Percentiles rank a stretch among this genome's conserved stretches.
Evolutionary conservation across 2,888 invertebrate species (phyloP).

Genomic region (Odontothrips loti): DNA sequence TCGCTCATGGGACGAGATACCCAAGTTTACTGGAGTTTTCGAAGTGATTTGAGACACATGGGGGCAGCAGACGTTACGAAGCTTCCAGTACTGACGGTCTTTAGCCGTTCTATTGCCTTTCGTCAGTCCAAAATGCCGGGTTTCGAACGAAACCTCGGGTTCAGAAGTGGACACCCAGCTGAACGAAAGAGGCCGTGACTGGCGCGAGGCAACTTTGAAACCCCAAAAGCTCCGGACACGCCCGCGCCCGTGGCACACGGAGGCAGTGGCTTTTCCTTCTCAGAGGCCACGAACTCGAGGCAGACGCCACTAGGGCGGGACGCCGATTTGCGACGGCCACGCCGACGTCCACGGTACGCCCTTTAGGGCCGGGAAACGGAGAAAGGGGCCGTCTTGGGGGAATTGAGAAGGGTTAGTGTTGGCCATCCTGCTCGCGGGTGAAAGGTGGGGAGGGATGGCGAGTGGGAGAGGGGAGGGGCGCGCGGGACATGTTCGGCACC

Average conservation of each 20-base stretch:
- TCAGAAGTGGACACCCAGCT: background rate
- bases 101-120: too few species aligned
- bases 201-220: background rate
- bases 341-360: background rate
- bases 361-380: background rate
- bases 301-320: background rate
- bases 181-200: background rate
- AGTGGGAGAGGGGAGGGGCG: background rate
- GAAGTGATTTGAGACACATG: background rate
- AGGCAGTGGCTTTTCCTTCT: too few species aligned
- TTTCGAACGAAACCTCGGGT: too few species aligned
- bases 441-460: background rate
- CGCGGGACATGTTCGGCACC: background rate
- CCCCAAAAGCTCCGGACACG: background rate
- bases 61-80: too few species aligned
- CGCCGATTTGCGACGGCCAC: background rate
- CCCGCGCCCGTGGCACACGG: background rate
- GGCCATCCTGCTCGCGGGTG: background rate
- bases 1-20: background rate
- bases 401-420: background rate
- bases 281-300: background rate
- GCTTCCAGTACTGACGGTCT: too few species aligned
- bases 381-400: background rate
- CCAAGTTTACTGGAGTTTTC: background rate
- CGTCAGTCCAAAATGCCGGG: too few species aligned